phyloP scores from a whole-genome alignment of 2,797 vertebrate genomes.

The Syngnathus rostellatus region DNA sequence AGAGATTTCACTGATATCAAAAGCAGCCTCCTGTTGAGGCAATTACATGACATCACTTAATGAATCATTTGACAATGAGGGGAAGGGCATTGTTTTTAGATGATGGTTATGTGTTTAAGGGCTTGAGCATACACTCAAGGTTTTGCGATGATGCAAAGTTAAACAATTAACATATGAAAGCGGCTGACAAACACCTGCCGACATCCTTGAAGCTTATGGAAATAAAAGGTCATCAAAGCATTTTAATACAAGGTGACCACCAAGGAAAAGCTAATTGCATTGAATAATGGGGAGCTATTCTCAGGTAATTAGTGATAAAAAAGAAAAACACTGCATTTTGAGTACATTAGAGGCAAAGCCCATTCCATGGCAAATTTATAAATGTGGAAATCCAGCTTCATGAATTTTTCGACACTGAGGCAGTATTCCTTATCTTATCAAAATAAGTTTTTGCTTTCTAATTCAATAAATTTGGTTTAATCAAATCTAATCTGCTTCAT shows the following conservation, averaged over 20 bases:
- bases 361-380: slow-evolving; percentile 34
- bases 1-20: slow-evolving; percentile 53
- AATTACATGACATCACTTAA: slow-evolving; percentile 68
- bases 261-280: slow-evolving; percentile 67
- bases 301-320: slow-evolving; percentile 60
- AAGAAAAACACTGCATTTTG: slow-evolving; percentile 47
- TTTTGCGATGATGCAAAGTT: slow-evolving; percentile 58
- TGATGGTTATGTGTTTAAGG: slow-evolving; percentile 62
- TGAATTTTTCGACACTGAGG: slow-evolving; percentile 42
- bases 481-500: background rate
- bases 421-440: slow-evolving; percentile 48
- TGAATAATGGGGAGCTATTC: slow-evolving; percentile 62
- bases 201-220: slow-evolving; percentile 69
- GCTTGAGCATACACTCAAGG: slow-evolving; percentile 62
- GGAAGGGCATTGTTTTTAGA: slow-evolving; percentile 70
- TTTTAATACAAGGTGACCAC: slow-evolving; percentile 67
- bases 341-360: slow-evolving; percentile 44
- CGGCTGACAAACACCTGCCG: slow-evolving; percentile 59
- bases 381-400: slow-evolving; percentile 40
- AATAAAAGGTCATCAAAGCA: slow-evolving; percentile 71
- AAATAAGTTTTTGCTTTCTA: slow-evolving; percentile 29
- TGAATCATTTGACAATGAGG: slow-evolving; percentile 72
- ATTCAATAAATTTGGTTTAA: background rate
- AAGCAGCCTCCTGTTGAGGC: slow-evolving; percentile 51
- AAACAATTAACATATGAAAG: slow-evolving; percentile 73